A percentile compares a stretch with the other conserved stretches of the same genome.
Conservation (phyloP, 2,888 invertebrate genomes). For the Idaea dimidiata region DNA sequence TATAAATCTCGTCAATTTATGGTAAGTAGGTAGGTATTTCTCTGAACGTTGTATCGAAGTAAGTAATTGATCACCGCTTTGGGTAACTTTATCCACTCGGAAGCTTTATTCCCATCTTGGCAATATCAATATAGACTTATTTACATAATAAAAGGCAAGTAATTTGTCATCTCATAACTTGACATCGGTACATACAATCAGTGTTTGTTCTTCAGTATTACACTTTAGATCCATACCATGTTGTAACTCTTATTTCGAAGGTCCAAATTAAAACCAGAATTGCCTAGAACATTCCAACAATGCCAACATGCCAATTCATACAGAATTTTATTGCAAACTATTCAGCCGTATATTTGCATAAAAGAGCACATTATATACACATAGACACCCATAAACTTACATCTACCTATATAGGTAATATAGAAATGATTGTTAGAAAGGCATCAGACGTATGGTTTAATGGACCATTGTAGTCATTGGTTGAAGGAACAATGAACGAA, state of each 20-base stretch:
- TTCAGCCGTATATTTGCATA: too few species aligned
- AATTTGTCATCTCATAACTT: slow-evolving; percentile 26
- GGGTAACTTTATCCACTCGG: slow-evolving; percentile 28
- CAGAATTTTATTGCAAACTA: too few species aligned
- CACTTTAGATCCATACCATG: neutral
- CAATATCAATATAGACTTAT: slow-evolving; percentile 27
- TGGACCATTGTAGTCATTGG: neutral
- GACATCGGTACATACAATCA: slow-evolving; percentile 18
- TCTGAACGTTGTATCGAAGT: slow-evolving; percentile 25
- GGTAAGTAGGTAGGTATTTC: slow-evolving; percentile 5
- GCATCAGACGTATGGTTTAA: neutral
- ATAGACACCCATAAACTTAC: too few species aligned
- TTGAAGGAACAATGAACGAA: neutral
- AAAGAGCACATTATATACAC: too few species aligned
- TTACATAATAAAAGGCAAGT: slow-evolving; percentile 26
- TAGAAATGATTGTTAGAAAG: too few species aligned
- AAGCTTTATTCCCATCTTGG: slow-evolving; percentile 13
- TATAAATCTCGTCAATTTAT: slow-evolving; percentile 4
- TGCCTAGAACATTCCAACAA: too few species aligned
- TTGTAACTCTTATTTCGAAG: slow-evolving; percentile 6
- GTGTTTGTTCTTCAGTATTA: slow-evolving; percentile 6
- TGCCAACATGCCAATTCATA: too few species aligned
- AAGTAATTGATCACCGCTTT: slow-evolving; percentile 30
- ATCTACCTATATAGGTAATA: too few species aligned
- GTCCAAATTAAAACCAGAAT: too few species aligned